These are phyloP conservation scores for Phthorimaea operculella DNA, from an alignment of 1,140 invertebrate species.

Conservation along the genomic window DNA sequence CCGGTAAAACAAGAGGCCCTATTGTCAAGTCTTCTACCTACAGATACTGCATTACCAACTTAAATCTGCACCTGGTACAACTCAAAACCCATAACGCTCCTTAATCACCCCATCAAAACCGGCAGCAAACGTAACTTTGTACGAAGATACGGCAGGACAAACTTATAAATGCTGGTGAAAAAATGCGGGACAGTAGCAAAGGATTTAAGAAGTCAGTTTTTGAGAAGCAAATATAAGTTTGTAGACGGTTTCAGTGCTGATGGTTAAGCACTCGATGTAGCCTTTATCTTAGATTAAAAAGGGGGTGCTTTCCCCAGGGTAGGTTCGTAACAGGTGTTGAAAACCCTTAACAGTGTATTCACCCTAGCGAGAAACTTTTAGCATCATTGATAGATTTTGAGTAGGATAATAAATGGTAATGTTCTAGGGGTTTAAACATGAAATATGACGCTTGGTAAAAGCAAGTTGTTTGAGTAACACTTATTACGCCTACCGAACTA, in stretches of 20 bases:
- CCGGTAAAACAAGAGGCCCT: constrained; percentile 57
- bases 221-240: constrained; percentile 13
- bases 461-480: too few species aligned
- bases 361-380: background rate
- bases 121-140: constrained; percentile 9
- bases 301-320: constrained; percentile 20
- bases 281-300: constrained; percentile 64
- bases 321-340: constrained; percentile 10
- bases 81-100: background rate
- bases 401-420: too few species aligned
- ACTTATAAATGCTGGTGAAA: constrained; percentile 9
- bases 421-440: too few species aligned
- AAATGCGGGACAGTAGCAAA: background rate
- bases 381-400: too few species aligned
- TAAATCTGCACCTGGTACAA: constrained; percentile 1
- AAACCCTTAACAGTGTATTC: background rate
- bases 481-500: too few species aligned
- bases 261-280: constrained; percentile 59
- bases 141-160: constrained; percentile 29
- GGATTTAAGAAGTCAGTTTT: background rate
- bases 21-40: constrained; percentile 58
- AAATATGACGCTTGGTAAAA: too few species aligned
- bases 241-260: constrained; percentile 30
- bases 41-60: constrained; percentile 28
- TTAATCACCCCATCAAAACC: background rate